Evolutionary conservation across 2,113 vertebrate genomes (phyloP).

Genomic region (Albula goreensis): DNA sequence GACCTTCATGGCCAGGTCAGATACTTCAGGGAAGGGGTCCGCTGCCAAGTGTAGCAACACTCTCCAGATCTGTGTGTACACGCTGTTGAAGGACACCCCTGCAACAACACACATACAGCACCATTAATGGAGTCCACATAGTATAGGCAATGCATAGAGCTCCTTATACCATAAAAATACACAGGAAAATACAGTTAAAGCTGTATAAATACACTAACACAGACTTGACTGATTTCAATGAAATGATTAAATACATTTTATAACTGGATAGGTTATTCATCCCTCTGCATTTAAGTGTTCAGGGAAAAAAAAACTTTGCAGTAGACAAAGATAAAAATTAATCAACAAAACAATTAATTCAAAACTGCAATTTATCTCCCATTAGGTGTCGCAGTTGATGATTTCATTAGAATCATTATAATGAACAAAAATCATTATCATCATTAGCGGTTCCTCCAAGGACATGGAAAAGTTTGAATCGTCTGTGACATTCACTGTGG

Average conservation of each 20-base stretch:
- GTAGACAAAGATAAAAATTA: constrained; percentile 17
- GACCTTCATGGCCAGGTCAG: constrained; percentile 94
- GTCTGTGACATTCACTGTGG: background rate
- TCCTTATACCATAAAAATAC: too few species aligned
- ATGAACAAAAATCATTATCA: constrained; percentile 41
- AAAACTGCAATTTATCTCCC: background rate
- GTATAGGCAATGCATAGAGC: background rate
- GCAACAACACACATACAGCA: constrained; percentile 21
- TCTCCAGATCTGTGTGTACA: constrained; percentile 98
- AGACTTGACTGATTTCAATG: too few species aligned
- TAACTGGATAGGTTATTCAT: background rate
- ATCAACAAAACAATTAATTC: constrained; percentile 24
- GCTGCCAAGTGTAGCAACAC: constrained; percentile 92
- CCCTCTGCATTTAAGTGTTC: background rate
- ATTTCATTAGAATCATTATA: constrained; percentile 30
- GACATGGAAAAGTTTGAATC: background rate
- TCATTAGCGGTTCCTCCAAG: background rate
- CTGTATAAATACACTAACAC: too few species aligned
- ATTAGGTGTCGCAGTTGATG: background rate
- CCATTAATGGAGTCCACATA: background rate
- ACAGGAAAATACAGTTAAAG: background rate
- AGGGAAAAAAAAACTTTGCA: background rate
- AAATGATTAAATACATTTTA: too few species aligned
- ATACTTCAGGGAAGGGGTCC: constrained; percentile 93
- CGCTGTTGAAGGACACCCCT: constrained; percentile 98